phyloP scores from a whole-genome alignment of 1,140 invertebrate genomes.

The Globodera rostochiensis region DNA sequence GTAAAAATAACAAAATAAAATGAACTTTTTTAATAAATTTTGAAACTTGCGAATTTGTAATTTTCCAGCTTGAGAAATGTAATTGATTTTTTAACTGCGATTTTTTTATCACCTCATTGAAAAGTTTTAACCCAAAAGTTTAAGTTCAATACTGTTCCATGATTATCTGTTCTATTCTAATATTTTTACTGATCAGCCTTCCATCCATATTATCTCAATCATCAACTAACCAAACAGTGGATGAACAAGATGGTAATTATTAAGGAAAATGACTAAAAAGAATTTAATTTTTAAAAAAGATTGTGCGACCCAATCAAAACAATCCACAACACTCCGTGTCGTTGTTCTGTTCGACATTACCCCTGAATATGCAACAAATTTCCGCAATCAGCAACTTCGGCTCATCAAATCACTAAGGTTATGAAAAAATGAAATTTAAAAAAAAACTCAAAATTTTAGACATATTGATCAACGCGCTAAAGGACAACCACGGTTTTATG shows the following conservation, averaged over 20 bases:
- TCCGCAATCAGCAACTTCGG: conserved; percentile 20
- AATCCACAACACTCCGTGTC: conserved; percentile 6
- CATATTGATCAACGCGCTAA: conserved; percentile 20
- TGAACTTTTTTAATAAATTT: no score
- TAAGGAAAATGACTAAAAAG: no score
- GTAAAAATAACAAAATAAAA: no score
- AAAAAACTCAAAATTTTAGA: conserved; percentile 3
- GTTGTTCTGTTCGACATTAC: conserved; percentile 28
- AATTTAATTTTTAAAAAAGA: no score
- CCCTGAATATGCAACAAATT: conserved; percentile 12
- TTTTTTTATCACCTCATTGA: no score
- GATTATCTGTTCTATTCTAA: not conserved
- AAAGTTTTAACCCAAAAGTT: no score
- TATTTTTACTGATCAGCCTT: not conserved
- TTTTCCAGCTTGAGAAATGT: no score
- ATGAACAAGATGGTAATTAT: not conserved
- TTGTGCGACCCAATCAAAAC: not conserved
- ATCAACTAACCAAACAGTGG: not conserved
- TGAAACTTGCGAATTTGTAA: no score
- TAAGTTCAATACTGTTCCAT: not conserved
- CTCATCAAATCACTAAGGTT: conserved; percentile 15
- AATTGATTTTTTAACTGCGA: no score
- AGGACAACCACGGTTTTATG: conserved; percentile 23
- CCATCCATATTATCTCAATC: not conserved
- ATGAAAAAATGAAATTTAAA: not conserved